Base-by-base conservation (phyloP, 2,113 vertebrate species). In the Amia ocellicauda region DNA sequence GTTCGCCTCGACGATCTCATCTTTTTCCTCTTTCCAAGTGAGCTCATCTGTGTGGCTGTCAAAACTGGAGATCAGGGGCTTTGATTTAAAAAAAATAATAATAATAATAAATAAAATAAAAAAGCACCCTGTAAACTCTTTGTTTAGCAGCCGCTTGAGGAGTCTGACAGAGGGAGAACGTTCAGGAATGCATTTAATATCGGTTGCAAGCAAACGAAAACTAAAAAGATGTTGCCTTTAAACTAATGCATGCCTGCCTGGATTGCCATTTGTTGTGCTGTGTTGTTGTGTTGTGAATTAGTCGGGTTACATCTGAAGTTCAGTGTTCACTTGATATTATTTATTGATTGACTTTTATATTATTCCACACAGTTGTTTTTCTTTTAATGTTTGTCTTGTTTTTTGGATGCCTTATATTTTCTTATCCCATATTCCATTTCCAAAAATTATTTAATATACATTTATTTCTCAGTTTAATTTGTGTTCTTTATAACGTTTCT, bases 401-500 rank as follows among this genome's bases (percentile, higher is more conserved):
- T 65, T 26, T 57, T 22, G 20, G 28, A 56, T 60, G 22, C 24
- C 36, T 36, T 4, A 28, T 42, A 13, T 17, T 13, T 42, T 52
- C 13, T 41, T 14, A 16, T 23, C 13, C 61, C 22, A 3, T 16
- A 40, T 17, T 40, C 43, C 43, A 4, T 47, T 47, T 14, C 40
- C 9, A 22, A 17, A 22, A 41, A 53, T n/a, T n/a, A n/a, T n/a
- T n/a, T n/a, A n/a, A n/a, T n/a, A n/a, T 24, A 24, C 62, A 26
- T 40, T n/a, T n/a, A 10, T 26, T 19, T 56, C 58, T 29, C 24
- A 45, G 16, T 43, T 22, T 62, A 29, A 3, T 63, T 63, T 65
- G 20, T 45, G 58, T 47, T 53, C 55, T 16, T 58, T 73, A 59
- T 79, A 81, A 68, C 69, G 62, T 2, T 78, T 74, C 0, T 81